Evolutionary conservation across 2,888 invertebrate species (phyloP).

Genomic region (Drosophila aldrichi): DNA sequence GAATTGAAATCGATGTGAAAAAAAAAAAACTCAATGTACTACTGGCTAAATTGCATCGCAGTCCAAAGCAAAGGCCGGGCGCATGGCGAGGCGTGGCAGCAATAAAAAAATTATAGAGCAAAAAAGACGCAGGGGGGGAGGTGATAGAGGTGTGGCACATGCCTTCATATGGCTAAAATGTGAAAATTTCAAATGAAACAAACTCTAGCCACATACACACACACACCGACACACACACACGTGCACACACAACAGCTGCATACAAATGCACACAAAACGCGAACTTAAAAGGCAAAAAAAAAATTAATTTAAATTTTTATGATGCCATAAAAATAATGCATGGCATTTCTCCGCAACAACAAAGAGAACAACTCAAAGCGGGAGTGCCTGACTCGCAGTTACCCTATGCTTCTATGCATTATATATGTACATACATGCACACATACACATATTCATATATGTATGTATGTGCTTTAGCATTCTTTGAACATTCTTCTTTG

Average conservation of each 20-base stretch:
- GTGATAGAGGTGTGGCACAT: conserved; percentile 21
- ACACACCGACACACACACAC: conserved; percentile 5
- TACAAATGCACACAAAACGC: conserved; percentile 41
- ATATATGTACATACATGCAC: accelerated
- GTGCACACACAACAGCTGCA: conserved; percentile 47
- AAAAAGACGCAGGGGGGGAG: conserved; percentile 10
- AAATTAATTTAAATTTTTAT: conserved; percentile 79
- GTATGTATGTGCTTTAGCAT: background rate
- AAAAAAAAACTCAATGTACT: conserved; percentile 10
- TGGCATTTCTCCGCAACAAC: conserved; percentile 47
- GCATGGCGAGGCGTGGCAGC: conserved; percentile 21
- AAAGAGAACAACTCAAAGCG: background rate
- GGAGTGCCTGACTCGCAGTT: background rate
- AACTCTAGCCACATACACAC: conserved; percentile 21
- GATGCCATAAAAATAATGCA: conserved; percentile 76
- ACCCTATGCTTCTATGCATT: background rate
- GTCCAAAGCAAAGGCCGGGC: conserved; percentile 1
- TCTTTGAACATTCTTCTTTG: background rate
- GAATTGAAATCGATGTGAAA: conserved; percentile 56
- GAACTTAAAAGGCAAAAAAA: conserved; percentile 38
- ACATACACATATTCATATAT: background rate
- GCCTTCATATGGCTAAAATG: conserved; percentile 16
- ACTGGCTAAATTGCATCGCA: conserved; percentile 34
- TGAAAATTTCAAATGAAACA: conserved; percentile 47
- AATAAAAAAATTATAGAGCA: conserved; percentile 27